Evolutionary conservation across 2,888 invertebrate genomes (phyloP).

Genomic region (Phalera bucephala): DNA sequence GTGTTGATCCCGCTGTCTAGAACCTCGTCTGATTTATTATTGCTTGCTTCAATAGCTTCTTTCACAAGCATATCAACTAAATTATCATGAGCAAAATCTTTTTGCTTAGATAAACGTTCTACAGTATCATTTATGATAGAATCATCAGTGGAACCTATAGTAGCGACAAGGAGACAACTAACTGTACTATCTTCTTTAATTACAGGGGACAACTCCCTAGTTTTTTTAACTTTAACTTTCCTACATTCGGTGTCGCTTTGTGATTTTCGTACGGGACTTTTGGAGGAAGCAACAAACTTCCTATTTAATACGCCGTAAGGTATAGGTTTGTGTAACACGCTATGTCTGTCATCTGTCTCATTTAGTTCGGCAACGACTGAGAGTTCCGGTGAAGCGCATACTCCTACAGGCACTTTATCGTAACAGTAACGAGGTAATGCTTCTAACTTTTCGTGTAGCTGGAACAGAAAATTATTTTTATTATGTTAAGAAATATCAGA

Average conservation of each 20-base stretch:
- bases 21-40: conserved; percentile 16
- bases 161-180: conserved; percentile 50
- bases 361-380: conserved; percentile 56
- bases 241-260: conserved; percentile 40
- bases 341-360: conserved; percentile 43
- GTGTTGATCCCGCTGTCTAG: conserved; percentile 41
- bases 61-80: conserved; percentile 52
- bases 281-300: conserved; percentile 12
- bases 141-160: conserved; percentile 48
- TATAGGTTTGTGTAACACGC: conserved; percentile 32
- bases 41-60: conserved; percentile 46
- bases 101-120: conserved; percentile 44
- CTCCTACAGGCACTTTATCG: conserved; percentile 44
- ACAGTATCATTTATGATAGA: conserved; percentile 54
- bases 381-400: conserved; percentile 50
- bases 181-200: conserved; percentile 33
- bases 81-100: conserved; percentile 42
- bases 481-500: neutral
- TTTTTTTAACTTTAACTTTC: conserved; percentile 7
- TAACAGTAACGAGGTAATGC: conserved; percentile 45
- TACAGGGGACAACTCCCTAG: conserved; percentile 31
- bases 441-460: conserved; percentile 61
- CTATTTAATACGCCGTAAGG: conserved; percentile 38
- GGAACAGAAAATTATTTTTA: conserved; percentile 23
- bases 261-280: conserved; percentile 19